Percentiles rank a stretch among this genome's conserved stretches.
Evolutionary conservation across 2,888 invertebrate species (phyloP).

Genomic region (Eubasilissa splendida): DNA sequence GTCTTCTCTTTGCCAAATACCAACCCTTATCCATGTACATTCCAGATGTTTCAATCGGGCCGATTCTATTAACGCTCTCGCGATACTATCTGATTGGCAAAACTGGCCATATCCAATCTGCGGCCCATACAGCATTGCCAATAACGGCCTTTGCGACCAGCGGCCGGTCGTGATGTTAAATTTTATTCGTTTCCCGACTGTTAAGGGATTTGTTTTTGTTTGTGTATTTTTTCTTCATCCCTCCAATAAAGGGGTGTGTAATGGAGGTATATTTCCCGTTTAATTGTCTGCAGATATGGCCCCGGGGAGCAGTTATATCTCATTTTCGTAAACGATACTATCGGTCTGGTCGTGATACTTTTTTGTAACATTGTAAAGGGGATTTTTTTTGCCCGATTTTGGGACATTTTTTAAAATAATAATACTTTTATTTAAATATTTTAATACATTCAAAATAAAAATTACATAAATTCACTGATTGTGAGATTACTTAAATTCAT

Average conservation of each 20-base stretch:
- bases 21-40: slow-evolving; percentile 15
- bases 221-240: slow-evolving; percentile 25
- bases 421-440: too few species aligned
- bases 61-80: slow-evolving; percentile 56
- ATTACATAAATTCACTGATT: too few species aligned
- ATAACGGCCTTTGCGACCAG: slow-evolving; percentile 46
- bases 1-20: neutral
- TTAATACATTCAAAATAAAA: too few species aligned
- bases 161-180: slow-evolving; percentile 50
- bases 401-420: too few species aligned
- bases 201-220: slow-evolving; percentile 26
- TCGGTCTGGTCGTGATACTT: slow-evolving; percentile 11
- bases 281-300: slow-evolving; percentile 24
- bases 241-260: slow-evolving; percentile 31
- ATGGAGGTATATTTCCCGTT: slow-evolving; percentile 22
- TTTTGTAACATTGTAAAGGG: slow-evolving; percentile 10
- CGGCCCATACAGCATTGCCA: slow-evolving; percentile 50
- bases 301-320: slow-evolving; percentile 23
- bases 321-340: slow-evolving; percentile 34
- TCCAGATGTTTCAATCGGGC: slow-evolving; percentile 41
- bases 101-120: slow-evolving; percentile 55
- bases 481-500: too few species aligned
- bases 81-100: slow-evolving; percentile 55
- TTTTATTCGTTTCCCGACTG: slow-evolving; percentile 51
- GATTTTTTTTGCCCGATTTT: neutral